Evolutionary conservation across 1,140 invertebrate species (phyloP).

Genomic region (Drosophila insularis): DNA sequence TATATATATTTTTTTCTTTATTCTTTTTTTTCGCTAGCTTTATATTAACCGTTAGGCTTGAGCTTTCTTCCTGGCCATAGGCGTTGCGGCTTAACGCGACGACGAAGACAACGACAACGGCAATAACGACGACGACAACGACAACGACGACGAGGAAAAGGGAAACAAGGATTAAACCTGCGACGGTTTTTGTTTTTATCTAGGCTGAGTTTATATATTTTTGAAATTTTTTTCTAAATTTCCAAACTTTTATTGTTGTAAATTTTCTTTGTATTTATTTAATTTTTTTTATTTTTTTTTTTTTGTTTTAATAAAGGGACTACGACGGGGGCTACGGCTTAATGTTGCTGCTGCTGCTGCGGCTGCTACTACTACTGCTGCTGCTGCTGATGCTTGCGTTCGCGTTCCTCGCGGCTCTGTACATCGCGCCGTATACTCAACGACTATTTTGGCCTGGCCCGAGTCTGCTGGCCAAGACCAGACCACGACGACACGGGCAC

Average conservation of each 20-base stretch:
- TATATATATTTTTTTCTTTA: slow-evolving; percentile 5
- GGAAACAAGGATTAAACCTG: slow-evolving; percentile 3
- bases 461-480: too few relatives aligned
- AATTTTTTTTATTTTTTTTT: background rate
- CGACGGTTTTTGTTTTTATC: background rate
- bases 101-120: background rate
- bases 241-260: background rate
- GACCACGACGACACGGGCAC: too few relatives aligned
- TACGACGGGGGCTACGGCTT: slow-evolving; percentile 6
- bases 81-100: slow-evolving; percentile 17
- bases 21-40: slow-evolving; percentile 37
- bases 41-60: slow-evolving; percentile 38
- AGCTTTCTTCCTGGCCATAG: slow-evolving; percentile 33
- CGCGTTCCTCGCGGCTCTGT: slow-evolving; percentile 74
- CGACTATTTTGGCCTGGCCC: too few relatives aligned
- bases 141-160: background rate
- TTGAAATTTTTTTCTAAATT: background rate
- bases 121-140: background rate
- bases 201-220: background rate
- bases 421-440: slow-evolving; percentile 82
- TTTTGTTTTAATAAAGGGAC: background rate
- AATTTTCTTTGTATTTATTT: background rate
- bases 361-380: slow-evolving; percentile 31
- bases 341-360: slow-evolving; percentile 21
- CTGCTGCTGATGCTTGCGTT: slow-evolving; percentile 39